Percentiles rank a stretch among this genome's conserved stretches.
Evolutionary conservation across 1,140 invertebrate genomes (phyloP).

Genomic region (Belonocnema kinseyi): DNA sequence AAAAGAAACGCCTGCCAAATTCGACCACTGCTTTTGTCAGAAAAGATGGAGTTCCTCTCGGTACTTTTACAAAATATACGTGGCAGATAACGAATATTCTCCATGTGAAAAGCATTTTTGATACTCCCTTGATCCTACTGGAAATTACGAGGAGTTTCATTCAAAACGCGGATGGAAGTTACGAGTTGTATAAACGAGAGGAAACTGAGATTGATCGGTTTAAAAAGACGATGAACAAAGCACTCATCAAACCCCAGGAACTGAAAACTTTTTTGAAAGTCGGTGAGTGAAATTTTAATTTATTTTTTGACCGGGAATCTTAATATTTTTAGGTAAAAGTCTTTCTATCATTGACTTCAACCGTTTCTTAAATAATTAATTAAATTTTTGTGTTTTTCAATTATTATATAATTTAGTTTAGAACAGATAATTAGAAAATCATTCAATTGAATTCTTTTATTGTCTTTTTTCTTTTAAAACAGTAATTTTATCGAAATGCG

Average conservation of each 20-base stretch:
- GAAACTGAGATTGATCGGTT: conserved; percentile 76
- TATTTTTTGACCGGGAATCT: too few species aligned
- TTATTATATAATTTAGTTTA: too few species aligned
- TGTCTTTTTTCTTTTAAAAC: too few species aligned
- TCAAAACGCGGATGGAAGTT: conserved; percentile 82
- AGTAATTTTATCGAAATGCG: too few species aligned
- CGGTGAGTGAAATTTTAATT: conserved; percentile 73
- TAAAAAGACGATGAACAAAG: conserved; percentile 73
- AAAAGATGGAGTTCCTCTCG: conserved; percentile 81
- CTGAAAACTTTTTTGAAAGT: conserved; percentile 85
- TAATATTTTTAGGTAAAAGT: too few species aligned
- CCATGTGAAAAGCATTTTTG: conserved; percentile 87
- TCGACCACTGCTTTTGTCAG: conserved; percentile 77
- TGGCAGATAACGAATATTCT: conserved; percentile 86
- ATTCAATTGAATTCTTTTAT: too few species aligned
- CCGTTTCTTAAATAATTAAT: too few species aligned
- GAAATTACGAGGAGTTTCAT: conserved; percentile 82
- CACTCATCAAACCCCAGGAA: conserved; percentile 80
- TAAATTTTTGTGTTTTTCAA: too few species aligned
- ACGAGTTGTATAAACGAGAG: conserved; percentile 78
- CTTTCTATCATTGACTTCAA: too few species aligned
- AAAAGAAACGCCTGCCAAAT: conserved; percentile 84
- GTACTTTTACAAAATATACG: conserved; percentile 84
- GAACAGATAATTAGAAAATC: too few species aligned
- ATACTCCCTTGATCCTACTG: conserved; percentile 80